These are phyloP conservation scores for Colius striatus DNA, from an alignment of 2,113 vertebrate genomes.

Conservation along the genomic window DNA sequence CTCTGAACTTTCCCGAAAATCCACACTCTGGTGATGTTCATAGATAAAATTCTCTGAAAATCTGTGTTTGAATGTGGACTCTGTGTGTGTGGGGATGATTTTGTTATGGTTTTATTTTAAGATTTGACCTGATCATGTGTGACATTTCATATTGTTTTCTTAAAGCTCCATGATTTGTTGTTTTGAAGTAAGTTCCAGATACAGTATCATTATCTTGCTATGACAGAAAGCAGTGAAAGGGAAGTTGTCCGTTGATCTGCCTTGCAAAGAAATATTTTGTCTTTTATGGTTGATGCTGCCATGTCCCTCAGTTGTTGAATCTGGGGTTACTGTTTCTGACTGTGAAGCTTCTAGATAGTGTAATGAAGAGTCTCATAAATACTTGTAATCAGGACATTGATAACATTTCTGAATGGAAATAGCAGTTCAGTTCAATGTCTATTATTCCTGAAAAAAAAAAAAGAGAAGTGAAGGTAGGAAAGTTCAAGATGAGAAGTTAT, in stretches of 20 bases:
- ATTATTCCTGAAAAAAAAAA: neutral
- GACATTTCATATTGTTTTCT: neutral
- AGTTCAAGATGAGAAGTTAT: conserved; percentile 57
- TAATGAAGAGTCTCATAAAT: neutral
- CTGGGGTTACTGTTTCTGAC: neutral
- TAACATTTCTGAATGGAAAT: neutral
- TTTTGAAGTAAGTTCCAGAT: neutral
- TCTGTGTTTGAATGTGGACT: neutral
- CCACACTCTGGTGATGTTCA: neutral
- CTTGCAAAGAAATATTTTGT: neutral
- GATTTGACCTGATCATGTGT: neutral
- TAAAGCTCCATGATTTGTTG: rapidly evolving
- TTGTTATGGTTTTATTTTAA: neutral
- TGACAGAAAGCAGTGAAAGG: neutral
- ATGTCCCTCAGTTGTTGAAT: neutral
- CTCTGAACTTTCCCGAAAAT: neutral
- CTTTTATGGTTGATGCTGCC: neutral
- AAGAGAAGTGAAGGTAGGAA: neutral
- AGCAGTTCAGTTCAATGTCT: conserved; percentile 5
- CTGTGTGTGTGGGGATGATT: neutral
- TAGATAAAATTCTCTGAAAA: neutral
- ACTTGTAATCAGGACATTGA: neutral
- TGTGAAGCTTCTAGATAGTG: neutral
- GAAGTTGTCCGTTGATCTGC: neutral
- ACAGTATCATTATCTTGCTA: neutral